Evolutionary conservation across 2,797 vertebrate genomes (phyloP).

Genomic region (Pelochelys cantorii): DNA sequence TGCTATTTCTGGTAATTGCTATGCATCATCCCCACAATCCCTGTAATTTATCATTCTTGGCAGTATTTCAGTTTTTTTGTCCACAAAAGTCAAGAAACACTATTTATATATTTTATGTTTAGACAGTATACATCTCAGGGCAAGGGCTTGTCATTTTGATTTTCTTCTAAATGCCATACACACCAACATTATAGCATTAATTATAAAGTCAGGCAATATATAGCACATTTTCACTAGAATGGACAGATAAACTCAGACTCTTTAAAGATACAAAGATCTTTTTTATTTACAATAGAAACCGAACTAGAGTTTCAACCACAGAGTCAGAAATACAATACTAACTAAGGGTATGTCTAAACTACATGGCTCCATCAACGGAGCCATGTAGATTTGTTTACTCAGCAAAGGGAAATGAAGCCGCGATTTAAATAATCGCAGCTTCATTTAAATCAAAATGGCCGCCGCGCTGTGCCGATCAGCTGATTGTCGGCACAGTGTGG

Average conservation of each 20-base stretch:
- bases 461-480: too few relatives aligned
- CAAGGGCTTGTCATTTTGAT: not conserved
- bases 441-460: too few relatives aligned
- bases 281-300: not conserved
- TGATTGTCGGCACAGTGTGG: too few relatives aligned
- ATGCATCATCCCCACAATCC: not conserved
- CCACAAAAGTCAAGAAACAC: not conserved
- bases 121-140: rapidly evolving
- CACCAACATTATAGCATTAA: not conserved
- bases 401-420: too few relatives aligned
- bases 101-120: not conserved
- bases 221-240: not conserved
- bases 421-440: too few relatives aligned
- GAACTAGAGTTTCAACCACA: not conserved
- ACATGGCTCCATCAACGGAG: too few relatives aligned
- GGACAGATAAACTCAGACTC: not conserved
- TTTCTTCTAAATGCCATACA: not conserved
- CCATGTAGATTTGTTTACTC: too few relatives aligned
- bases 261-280: not conserved
- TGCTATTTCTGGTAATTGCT: not conserved
- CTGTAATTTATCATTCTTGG: not conserved
- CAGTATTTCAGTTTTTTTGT: not conserved
- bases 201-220: not conserved
- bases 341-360: too few relatives aligned
- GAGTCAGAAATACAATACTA: not conserved